Evolutionary conservation across 2,888 invertebrate genomes (phyloP).

Genomic region (Polylopha cassiicola): DNA sequence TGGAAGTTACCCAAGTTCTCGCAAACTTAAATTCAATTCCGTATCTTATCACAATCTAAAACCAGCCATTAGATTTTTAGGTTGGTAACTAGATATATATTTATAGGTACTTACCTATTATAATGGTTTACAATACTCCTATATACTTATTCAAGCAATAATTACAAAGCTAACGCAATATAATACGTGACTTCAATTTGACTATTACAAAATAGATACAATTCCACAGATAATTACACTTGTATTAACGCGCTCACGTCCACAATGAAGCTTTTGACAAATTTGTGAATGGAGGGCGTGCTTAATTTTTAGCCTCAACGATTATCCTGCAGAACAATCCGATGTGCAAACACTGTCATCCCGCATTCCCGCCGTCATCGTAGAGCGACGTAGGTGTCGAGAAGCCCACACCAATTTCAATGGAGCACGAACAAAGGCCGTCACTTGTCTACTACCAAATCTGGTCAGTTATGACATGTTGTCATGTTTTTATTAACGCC

Average conservation of each 20-base stretch:
- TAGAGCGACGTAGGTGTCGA: conserved; percentile 57
- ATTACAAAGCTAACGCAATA: too few species aligned
- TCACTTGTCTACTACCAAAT: conserved; percentile 72
- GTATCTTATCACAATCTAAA: too few species aligned
- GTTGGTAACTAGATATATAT: too few species aligned
- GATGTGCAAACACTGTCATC: conserved; percentile 63
- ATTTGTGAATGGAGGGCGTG: conserved; percentile 61
- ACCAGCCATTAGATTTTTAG: too few species aligned
- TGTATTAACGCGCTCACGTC: conserved; percentile 25
- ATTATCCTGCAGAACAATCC: conserved; percentile 62
- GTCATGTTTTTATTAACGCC: conserved; percentile 75
- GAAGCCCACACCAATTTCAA: conserved; percentile 71
- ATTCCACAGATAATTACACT: conserved; percentile 25
- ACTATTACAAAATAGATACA: neutral
- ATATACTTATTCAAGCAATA: too few species aligned
- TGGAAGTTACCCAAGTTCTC: too few species aligned
- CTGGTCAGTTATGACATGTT: conserved; percentile 75
- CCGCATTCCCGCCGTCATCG: conserved; percentile 38
- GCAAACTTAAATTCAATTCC: too few species aligned
- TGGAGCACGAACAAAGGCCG: conserved; percentile 54
- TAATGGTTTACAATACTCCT: too few species aligned
- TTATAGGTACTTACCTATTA: too few species aligned
- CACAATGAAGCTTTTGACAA: conserved; percentile 30
- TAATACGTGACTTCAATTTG: conserved; percentile 33
- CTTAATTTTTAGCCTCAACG: conserved; percentile 50